A percentile compares a stretch with the other conserved stretches of the same genome.
phyloP scores from a whole-genome alignment of 1,140 invertebrate species.

The Geopemphigus sp. region DNA sequence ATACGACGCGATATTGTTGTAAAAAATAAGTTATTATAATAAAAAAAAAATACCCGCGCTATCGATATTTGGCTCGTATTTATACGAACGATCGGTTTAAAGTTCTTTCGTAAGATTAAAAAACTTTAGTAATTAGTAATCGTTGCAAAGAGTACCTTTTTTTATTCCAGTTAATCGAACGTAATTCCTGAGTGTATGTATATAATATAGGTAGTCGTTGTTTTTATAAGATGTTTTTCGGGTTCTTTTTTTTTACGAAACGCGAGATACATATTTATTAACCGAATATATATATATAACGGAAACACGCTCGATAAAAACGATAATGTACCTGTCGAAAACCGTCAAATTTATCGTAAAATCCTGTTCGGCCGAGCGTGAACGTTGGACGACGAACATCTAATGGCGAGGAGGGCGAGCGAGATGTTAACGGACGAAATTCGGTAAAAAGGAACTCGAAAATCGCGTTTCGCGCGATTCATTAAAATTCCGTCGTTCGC shows the following conservation, averaged over 20 bases:
- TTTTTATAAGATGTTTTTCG: no score
- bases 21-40: neutral
- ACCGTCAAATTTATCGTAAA: no score
- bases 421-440: no score
- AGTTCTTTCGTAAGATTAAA: neutral
- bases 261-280: no score
- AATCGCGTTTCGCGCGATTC: neutral
- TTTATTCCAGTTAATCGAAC: neutral
- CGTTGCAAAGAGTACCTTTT: neutral
- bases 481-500: slow-evolving; percentile 1
- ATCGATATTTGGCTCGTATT: neutral
- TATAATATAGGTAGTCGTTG: neutral
- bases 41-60: neutral
- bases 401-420: no score
- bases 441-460: no score
- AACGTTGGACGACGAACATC: no score
- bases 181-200: neutral
- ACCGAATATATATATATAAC: no score
- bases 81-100: neutral
- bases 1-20: neutral
- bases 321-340: no score
- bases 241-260: no score
- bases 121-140: slow-evolving; percentile 2
- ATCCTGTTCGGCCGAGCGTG: no score
- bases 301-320: no score